Evolutionary conservation across 2,113 vertebrate species (phyloP).

Genomic region (Lathamus discolor): DNA sequence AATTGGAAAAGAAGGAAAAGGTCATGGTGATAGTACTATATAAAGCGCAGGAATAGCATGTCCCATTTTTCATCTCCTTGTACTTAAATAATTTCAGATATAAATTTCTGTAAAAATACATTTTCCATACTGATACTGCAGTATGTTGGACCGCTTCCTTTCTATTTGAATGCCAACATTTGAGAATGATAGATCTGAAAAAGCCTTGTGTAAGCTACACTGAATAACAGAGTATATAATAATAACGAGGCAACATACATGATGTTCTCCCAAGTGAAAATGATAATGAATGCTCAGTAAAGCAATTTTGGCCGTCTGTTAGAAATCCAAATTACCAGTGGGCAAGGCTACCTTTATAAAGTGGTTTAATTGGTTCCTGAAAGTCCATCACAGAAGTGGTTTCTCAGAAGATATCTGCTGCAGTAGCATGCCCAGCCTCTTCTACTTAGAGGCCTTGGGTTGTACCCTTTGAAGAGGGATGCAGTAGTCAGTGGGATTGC

Average conservation of each 20-base stretch:
- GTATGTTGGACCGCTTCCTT: neutral
- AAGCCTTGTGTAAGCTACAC: neutral
- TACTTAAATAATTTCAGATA: neutral
- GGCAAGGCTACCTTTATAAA: neutral
- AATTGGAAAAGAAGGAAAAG: neutral
- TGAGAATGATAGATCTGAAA: constrained; percentile 24
- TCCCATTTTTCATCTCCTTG: neutral
- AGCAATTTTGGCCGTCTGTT: neutral
- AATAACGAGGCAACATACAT: constrained; percentile 23
- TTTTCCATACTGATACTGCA: neutral
- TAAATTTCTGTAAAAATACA: neutral
- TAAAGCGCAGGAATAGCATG: neutral
- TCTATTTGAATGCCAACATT: neutral
- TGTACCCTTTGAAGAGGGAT: neutral
- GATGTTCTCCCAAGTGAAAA: constrained; percentile 45
- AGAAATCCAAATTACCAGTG: neutral
- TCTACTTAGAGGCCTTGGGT: neutral
- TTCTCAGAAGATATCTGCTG: neutral
- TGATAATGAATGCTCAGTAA: neutral
- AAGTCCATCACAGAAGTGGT: neutral
- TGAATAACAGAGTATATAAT: constrained; percentile 15
- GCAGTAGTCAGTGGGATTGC: neutral
- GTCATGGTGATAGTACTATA: neutral
- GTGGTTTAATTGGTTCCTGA: neutral
- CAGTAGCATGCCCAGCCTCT: neutral